Conservation (phyloP, 2,888 invertebrate species). For the Caenorhabditis uteleia region DNA sequence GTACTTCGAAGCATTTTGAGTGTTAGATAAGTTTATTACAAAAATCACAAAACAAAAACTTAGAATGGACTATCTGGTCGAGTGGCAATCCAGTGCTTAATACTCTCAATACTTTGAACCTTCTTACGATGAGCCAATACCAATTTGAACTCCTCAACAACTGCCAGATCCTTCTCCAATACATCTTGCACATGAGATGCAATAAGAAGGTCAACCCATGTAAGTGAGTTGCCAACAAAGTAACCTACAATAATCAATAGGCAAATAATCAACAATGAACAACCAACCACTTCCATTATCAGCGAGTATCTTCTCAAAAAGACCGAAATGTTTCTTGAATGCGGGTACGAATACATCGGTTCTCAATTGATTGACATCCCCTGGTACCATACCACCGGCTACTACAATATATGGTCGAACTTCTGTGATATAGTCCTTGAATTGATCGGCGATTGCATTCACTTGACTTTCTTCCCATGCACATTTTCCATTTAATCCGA, state of each 20-base stretch:
- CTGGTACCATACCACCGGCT: constrained; percentile 39
- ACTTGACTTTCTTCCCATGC: constrained; percentile 15
- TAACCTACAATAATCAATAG: constrained; percentile 58
- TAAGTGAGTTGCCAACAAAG: constrained; percentile 48
- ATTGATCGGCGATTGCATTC: constrained; percentile 55
- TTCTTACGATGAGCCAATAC: constrained; percentile 52
- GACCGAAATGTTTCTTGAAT: constrained; percentile 53
- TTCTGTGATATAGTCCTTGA: constrained; percentile 47
- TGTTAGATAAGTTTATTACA: too few species aligned
- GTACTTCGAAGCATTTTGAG: too few species aligned
- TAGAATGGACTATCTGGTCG: constrained; percentile 54
- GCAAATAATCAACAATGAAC: constrained; percentile 56
- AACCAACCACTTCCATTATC: constrained; percentile 44
- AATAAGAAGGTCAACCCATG: constrained; percentile 59
- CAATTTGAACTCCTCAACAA: constrained; percentile 53
- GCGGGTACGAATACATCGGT: constrained; percentile 51
- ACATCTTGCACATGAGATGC: constrained; percentile 51
- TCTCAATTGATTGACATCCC: constrained; percentile 35
- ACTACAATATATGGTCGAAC: constrained; percentile 36
- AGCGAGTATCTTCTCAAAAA: constrained; percentile 48
- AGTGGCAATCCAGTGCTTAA: constrained; percentile 56
- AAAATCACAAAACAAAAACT: too few species aligned
- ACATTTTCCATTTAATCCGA: constrained; percentile 12
- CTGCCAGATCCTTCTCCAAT: constrained; percentile 44
- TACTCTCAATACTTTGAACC: constrained; percentile 50